phyloP scores from a whole-genome alignment of 2,888 invertebrate species.

The Nemotelus nigrinus region DNA sequence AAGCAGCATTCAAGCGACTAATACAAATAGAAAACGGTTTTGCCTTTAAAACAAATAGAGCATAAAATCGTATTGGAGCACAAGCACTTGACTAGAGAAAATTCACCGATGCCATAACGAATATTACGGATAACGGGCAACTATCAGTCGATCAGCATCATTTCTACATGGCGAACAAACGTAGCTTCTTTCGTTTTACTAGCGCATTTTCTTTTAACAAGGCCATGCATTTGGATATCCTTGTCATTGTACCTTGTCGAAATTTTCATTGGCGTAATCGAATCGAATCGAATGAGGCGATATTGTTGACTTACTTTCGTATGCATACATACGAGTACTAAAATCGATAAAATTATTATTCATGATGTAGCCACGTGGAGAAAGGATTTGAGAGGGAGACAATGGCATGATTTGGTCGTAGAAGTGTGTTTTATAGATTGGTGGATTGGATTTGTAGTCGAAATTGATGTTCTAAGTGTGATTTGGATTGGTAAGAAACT shows the following conservation, averaged over 20 bases:
- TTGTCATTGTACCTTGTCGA: neutral
- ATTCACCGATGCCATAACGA: conserved; percentile 1
- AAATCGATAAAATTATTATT: conserved; percentile 41
- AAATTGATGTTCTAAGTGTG: too few relatives aligned
- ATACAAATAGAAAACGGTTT: conserved; percentile 32
- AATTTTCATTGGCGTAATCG: neutral
- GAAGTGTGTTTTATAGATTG: too few relatives aligned
- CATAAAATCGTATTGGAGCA: conserved; percentile 40
- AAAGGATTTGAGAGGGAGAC: too few relatives aligned
- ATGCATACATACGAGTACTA: neutral
- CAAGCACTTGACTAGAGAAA: conserved; percentile 3
- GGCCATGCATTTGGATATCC: neutral
- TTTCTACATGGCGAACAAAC: conserved; percentile 23
- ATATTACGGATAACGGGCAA: conserved; percentile 23
- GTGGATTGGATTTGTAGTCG: too few relatives aligned
- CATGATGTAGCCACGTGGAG: neutral
- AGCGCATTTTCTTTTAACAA: neutral
- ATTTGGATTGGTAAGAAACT: too few relatives aligned
- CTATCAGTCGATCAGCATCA: conserved; percentile 30
- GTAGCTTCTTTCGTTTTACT: neutral
- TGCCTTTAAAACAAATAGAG: conserved; percentile 41
- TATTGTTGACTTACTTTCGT: conserved; percentile 7
- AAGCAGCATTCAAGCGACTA: conserved; percentile 28
- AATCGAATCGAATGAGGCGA: conserved; percentile 20
- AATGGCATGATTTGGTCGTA: too few relatives aligned